Evolutionary conservation across 2,797 vertebrate species (phyloP).

Genomic region (Pseudochirops corinnae): DNA sequence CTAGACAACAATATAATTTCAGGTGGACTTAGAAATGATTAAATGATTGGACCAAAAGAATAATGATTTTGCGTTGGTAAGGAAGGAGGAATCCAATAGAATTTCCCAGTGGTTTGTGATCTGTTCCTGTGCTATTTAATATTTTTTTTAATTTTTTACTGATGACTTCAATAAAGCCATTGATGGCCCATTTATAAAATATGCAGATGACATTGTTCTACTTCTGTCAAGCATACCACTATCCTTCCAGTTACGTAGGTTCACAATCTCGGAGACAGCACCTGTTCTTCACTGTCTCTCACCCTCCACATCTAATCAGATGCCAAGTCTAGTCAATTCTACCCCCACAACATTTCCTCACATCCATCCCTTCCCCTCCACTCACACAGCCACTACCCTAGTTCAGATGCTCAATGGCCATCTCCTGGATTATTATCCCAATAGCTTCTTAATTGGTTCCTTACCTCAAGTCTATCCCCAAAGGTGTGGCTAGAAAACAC

Average conservation of each 20-base stretch:
- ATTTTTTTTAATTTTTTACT: not conserved
- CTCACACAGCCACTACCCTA: not conserved
- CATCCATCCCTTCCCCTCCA: not conserved
- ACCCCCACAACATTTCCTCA: not conserved
- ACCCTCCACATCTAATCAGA: not conserved
- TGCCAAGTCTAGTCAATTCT: not conserved
- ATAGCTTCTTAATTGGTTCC: not conserved
- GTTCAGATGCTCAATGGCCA: not conserved
- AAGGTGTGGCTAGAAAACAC: not conserved
- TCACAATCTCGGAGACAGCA: not conserved
- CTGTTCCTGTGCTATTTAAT: not conserved
- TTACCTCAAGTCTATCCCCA: not conserved
- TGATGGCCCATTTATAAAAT: not conserved
- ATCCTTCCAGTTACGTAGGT: not conserved
- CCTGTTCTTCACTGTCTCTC: not conserved
- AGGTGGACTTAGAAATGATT: not conserved
- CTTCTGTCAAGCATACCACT: not conserved
- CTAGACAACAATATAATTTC: not conserved
- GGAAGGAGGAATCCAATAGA: not conserved
- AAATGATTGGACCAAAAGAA: not conserved
- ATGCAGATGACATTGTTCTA: not conserved
- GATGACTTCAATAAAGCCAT: not conserved
- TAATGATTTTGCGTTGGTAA: not conserved
- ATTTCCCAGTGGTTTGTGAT: not conserved
- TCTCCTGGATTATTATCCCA: not conserved